Conservation (phyloP, 1,140 invertebrate species). For the Melipona quadrifasciata region DNA sequence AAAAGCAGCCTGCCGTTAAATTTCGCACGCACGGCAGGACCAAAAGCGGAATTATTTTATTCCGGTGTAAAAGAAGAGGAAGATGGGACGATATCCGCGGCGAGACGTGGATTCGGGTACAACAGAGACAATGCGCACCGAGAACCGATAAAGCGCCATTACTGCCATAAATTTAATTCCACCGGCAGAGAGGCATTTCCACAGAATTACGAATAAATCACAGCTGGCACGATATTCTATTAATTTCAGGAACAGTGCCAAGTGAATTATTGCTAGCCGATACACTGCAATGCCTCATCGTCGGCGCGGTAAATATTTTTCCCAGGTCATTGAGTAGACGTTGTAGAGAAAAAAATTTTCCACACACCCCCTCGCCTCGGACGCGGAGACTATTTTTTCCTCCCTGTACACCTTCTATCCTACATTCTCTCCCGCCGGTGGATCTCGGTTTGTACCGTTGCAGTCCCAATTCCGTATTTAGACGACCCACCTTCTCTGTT, state of each 20-base stretch:
- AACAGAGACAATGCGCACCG: neutral
- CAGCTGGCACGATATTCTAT: slow-evolving; percentile 59
- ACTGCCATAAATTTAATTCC: slow-evolving; percentile 51
- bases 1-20: slow-evolving; percentile 41
- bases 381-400: neutral
- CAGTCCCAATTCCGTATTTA: neutral
- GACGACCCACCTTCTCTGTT: neutral
- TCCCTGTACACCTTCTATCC: slow-evolving; percentile 2
- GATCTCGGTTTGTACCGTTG: too few relatives aligned
- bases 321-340: slow-evolving; percentile 10
- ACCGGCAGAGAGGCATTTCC: slow-evolving; percentile 35
- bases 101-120: neutral
- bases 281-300: slow-evolving; percentile 41
- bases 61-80: slow-evolving; percentile 8
- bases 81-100: neutral
- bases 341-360: slow-evolving; percentile 10
- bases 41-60: slow-evolving; percentile 47
- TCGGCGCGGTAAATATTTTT: slow-evolving; percentile 49
- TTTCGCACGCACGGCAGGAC: slow-evolving; percentile 28
- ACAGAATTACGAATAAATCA: slow-evolving; percentile 66
- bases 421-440: neutral
- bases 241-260: slow-evolving; percentile 56
- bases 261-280: slow-evolving; percentile 59
- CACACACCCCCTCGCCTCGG: neutral
- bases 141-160: slow-evolving; percentile 33